phyloP scores from a whole-genome alignment of 2,888 invertebrate species.

The Sipha maydis region DNA sequence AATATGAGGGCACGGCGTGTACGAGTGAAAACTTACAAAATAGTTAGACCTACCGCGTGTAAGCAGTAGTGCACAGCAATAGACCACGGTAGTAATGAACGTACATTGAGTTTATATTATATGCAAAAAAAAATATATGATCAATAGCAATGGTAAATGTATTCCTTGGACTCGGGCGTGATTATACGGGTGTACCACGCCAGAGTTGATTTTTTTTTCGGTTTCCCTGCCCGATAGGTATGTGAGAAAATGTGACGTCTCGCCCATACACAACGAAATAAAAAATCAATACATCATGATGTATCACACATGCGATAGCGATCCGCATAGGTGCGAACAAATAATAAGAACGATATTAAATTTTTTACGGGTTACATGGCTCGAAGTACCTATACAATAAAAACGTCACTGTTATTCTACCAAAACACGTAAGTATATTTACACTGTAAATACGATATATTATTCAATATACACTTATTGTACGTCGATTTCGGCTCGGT shows the following conservation, averaged over 20 bases:
- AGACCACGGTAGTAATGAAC: background rate
- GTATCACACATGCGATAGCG: background rate
- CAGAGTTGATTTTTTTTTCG: background rate
- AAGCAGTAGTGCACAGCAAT: too few species aligned
- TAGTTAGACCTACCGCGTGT: background rate
- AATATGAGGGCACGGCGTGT: background rate
- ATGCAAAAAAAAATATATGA: background rate
- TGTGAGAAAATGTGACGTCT: background rate
- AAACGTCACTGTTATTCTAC: background rate
- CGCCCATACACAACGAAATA: background rate
- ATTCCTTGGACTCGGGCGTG: background rate
- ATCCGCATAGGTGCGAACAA: background rate
- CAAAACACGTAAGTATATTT: background rate
- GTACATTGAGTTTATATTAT: background rate
- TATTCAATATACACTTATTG: background rate
- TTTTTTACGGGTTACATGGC: background rate
- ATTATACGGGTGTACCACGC: background rate
- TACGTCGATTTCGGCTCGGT: background rate
- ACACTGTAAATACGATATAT: background rate
- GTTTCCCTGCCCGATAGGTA: too few species aligned
- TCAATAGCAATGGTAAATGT: background rate
- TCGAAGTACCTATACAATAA: background rate
- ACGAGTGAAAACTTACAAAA: background rate
- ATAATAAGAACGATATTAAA: background rate
- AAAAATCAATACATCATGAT: background rate